phyloP scores from a whole-genome alignment of 2,113 vertebrate species.

The Bungarus multicinctus region DNA sequence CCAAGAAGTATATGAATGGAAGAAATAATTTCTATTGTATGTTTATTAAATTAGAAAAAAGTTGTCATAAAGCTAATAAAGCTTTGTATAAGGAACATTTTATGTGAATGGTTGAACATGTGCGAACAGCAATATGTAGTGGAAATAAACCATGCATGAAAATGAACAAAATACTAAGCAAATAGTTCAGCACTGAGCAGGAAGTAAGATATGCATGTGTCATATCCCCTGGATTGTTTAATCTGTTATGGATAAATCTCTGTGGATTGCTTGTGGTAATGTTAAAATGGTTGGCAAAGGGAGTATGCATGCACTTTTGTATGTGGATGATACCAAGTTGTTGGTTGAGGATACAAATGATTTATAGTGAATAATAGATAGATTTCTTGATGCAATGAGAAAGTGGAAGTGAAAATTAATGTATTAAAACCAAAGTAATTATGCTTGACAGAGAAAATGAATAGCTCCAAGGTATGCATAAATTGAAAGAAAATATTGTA shows the following conservation, averaged over 20 bases:
- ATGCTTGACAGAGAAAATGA: background rate
- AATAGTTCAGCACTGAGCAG: background rate
- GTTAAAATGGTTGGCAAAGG: background rate
- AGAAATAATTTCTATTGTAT: background rate
- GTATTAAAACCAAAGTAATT: background rate
- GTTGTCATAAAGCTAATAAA: background rate
- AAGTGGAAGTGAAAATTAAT: background rate
- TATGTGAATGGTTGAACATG: background rate
- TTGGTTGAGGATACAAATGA: background rate
- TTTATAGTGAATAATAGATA: background rate
- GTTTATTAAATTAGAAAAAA: background rate
- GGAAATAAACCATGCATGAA: background rate
- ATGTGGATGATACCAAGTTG: background rate
- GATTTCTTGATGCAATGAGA: background rate
- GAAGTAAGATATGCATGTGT: background rate
- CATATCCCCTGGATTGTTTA: background rate
- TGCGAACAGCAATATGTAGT: background rate
- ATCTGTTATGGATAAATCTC: background rate
- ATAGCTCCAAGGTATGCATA: background rate
- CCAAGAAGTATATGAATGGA: background rate
- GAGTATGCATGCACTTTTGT: background rate
- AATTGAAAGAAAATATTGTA: background rate
- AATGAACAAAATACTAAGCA: background rate
- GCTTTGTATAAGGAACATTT: background rate
- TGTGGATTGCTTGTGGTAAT: background rate